Conservation (phyloP, 2,797 vertebrate species). For the Thamnophis elegans region DNA sequence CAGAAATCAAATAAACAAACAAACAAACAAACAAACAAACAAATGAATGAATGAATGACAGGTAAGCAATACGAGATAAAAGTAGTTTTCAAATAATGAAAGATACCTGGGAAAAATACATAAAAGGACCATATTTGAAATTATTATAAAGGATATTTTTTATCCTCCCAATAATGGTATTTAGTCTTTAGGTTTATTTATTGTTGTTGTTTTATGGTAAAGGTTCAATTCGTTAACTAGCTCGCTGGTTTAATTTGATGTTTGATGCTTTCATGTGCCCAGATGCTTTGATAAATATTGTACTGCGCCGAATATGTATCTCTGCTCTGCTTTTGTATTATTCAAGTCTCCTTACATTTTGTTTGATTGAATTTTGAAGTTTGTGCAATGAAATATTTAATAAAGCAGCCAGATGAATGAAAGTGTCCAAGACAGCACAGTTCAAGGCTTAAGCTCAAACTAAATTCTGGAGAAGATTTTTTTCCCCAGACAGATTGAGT, state of each 20-base stretch:
- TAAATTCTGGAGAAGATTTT: not conserved
- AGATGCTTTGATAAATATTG: not conserved
- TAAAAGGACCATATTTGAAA: not conserved
- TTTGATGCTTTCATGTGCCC: not conserved
- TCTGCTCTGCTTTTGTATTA: not conserved
- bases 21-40: no score
- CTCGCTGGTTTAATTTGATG: not conserved
- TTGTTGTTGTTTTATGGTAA: not conserved
- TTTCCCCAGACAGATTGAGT: not conserved
- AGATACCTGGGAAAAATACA: not conserved
- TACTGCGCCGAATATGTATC: not conserved
- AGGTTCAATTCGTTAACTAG: not conserved
- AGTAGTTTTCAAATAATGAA: not conserved
- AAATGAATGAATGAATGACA: no score
- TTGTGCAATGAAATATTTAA: not conserved
- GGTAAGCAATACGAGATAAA: not conserved
- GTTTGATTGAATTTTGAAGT: not conserved
- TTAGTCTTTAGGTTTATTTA: not conserved
- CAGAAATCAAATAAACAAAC: no score
- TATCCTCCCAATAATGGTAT: not conserved
- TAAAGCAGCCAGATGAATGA: not conserved
- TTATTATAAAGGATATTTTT: not conserved
- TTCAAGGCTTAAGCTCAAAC: not conserved
- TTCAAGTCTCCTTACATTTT: not conserved
- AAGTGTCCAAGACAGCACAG: not conserved